phyloP scores from a whole-genome alignment of 2,797 vertebrate species.

The Silurus aristotelis region DNA sequence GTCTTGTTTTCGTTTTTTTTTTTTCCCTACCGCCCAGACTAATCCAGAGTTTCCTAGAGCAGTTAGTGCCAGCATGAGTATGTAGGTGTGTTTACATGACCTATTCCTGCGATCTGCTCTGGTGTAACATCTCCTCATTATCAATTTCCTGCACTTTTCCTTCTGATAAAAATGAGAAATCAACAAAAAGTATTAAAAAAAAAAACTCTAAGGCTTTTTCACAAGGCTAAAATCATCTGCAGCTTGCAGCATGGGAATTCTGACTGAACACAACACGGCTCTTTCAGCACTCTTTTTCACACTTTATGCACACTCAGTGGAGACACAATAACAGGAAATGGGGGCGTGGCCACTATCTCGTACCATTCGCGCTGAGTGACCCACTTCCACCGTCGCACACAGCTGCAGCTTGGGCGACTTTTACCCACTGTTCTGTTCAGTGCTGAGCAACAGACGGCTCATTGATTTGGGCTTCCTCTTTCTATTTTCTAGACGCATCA shows the following conservation, averaged over 20 bases:
- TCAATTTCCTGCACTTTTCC: not conserved
- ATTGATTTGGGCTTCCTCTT: not conserved
- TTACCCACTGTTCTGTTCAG: not conserved
- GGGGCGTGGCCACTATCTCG: conserved; percentile 21
- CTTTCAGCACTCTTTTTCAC: not conserved
- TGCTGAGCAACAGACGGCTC: not conserved
- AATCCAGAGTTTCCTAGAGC: not conserved
- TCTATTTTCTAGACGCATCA: not conserved
- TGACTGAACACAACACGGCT: not conserved
- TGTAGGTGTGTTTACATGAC: not conserved
- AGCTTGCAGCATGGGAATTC: not conserved
- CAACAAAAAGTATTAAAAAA: not conserved
- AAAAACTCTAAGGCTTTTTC: no score
- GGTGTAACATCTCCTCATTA: not conserved
- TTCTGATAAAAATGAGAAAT: not conserved
- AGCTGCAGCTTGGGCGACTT: conserved; percentile 21
- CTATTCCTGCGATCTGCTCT: not conserved
- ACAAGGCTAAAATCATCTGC: not conserved
- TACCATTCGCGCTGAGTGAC: not conserved
- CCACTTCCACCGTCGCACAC: conserved; percentile 14
- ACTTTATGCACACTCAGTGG: not conserved
- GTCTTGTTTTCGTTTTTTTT: not conserved
- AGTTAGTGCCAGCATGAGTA: not conserved
- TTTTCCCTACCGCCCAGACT: not conserved
- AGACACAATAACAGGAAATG: conserved; percentile 42